A percentile compares a stretch with the other conserved stretches of the same genome.
Evolutionary conservation across 2,888 invertebrate species (phyloP).

Genomic region (Erpobdella octoculata): DNA sequence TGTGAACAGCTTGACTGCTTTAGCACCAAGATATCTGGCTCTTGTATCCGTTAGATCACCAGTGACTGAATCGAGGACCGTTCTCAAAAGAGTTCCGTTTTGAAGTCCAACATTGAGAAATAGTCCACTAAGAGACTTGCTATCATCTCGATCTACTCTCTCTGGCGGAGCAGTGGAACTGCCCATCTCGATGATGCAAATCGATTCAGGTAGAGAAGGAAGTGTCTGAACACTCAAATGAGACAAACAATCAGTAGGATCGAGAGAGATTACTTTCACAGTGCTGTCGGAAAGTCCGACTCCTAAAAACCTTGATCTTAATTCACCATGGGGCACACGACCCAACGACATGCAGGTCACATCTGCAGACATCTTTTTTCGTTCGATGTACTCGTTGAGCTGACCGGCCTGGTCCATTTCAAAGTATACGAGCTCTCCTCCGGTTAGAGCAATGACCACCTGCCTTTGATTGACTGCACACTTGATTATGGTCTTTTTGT

Average conservation of each 20-base stretch:
- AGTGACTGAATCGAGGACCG: constrained; percentile 86
- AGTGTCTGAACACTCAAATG: constrained; percentile 92
- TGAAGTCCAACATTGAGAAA: constrained; percentile 90
- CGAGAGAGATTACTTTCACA: constrained; percentile 90
- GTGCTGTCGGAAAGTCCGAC: constrained; percentile 92
- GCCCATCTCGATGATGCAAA: constrained; percentile 79
- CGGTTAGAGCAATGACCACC: constrained; percentile 92
- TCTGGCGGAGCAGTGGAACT: constrained; percentile 60
- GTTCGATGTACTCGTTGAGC: constrained; percentile 92
- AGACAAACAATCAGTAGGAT: constrained; percentile 87
- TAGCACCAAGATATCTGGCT: constrained; percentile 87
- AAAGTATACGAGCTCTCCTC: constrained; percentile 95
- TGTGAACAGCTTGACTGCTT: constrained; percentile 89
- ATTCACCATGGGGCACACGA: constrained; percentile 86
- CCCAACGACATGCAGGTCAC: constrained; percentile 97
- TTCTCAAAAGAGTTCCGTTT: constrained; percentile 86
- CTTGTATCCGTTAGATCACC: constrained; percentile 94
- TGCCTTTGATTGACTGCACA: constrained; percentile 97
- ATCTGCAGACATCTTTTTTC: constrained; percentile 90
- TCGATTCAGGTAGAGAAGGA: constrained; percentile 88
- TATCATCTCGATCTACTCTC: constrained; percentile 52
- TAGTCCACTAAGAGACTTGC: constrained; percentile 60
- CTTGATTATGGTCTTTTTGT: constrained; percentile 89
- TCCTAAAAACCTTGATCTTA: constrained; percentile 85
- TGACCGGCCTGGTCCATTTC: constrained; percentile 99